These are phyloP conservation scores for Apeira syringaria DNA, from an alignment of 2,888 invertebrate genomes.

Conservation along the genomic window DNA sequence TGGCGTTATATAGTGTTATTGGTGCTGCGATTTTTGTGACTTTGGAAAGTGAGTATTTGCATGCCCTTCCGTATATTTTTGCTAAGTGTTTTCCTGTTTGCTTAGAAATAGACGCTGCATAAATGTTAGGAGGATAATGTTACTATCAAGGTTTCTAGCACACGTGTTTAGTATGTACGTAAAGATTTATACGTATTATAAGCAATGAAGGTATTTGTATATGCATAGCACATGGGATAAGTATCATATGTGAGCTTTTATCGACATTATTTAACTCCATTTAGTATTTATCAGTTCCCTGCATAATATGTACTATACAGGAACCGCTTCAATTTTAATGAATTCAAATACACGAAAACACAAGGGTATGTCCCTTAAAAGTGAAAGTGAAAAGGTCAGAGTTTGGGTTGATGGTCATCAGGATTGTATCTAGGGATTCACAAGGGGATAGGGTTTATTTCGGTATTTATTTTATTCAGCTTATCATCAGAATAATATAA, in stretches of 20 bases:
- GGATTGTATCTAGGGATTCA: conserved; percentile 1
- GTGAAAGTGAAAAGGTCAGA: conserved; percentile 27
- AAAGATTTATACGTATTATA: too few relatives aligned
- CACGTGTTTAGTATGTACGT: neutral
- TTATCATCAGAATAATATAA: too few relatives aligned
- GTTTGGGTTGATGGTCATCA: conserved; percentile 20
- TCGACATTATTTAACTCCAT: too few relatives aligned
- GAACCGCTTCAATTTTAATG: conserved; percentile 20
- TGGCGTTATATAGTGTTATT: conserved; percentile 90
- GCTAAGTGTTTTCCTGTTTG: neutral
- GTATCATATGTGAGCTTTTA: too few relatives aligned
- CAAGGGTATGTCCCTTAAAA: conserved; percentile 22
- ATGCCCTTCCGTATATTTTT: neutral
- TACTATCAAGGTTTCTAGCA: neutral
- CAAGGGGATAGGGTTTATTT: too few relatives aligned
- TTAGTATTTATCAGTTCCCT: too few relatives aligned
- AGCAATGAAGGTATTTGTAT: too few relatives aligned
- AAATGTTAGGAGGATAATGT: neutral
- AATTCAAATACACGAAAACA: conserved; percentile 29
- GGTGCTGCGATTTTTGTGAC: conserved; percentile 92
- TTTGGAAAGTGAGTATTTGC: conserved; percentile 87
- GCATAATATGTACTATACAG: too few relatives aligned
- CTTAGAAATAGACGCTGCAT: neutral
- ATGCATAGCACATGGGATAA: too few relatives aligned
- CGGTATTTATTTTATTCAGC: too few relatives aligned